Percentiles rank a stretch among this genome's conserved stretches.
These are phyloP conservation scores for Alouatta palliata DNA, from an alignment of 2,113 vertebrate genomes.

Conservation along the genomic window DNA sequence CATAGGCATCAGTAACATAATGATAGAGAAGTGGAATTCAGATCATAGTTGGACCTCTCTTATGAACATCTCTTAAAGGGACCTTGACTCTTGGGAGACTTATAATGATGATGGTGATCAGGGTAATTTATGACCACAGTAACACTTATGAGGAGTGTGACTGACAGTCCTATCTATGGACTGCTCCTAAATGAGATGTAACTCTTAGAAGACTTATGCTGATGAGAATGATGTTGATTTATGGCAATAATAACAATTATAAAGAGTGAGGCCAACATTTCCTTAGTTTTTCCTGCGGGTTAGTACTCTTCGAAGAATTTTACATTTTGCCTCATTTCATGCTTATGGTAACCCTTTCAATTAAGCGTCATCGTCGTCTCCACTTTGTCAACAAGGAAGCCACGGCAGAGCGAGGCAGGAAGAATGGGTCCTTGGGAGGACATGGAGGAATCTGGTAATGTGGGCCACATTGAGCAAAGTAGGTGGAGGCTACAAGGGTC, in stretches of 20 bases:
- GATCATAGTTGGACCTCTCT: not conserved
- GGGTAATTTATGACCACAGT: not conserved
- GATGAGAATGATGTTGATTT: not conserved
- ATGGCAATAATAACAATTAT: not conserved
- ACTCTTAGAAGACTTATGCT: too few species aligned
- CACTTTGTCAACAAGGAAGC: not conserved
- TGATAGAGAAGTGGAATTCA: not conserved
- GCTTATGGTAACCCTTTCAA: not conserved
- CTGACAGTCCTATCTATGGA: too few species aligned
- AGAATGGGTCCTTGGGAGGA: not conserved
- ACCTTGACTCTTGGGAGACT: not conserved
- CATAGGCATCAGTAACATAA: not conserved
- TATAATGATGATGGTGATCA: not conserved
- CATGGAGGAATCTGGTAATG: not conserved
- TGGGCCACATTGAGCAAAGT: not conserved
- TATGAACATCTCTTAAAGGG: not conserved
- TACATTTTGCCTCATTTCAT: not conserved
- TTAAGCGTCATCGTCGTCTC: not conserved
- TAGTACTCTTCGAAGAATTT: not conserved
- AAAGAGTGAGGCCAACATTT: not conserved
- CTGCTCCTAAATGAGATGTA: too few species aligned
- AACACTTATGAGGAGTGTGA: too few species aligned
- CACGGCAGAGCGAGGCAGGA: not conserved
- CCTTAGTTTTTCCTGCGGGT: not conserved
- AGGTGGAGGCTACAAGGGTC: not conserved